Evolutionary conservation across 2,888 invertebrate genomes (phyloP), one percentile per base, ranked within the genome.

Genomic region (Mythimna loreyi): DNA sequence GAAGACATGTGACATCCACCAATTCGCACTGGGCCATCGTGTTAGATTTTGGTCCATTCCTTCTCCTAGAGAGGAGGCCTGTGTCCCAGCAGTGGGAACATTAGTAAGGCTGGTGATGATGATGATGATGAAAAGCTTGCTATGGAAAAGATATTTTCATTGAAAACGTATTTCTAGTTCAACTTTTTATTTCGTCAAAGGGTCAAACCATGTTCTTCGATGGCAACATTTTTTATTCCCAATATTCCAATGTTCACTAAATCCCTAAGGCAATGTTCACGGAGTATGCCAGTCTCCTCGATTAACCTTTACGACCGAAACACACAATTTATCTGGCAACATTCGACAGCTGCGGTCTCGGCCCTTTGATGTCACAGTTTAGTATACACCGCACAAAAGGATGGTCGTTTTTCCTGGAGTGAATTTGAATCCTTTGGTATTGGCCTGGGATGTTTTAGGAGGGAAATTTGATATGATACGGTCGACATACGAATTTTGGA

Each of bases 311-410:
- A 52, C 13, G 45, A 25, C 5, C 28, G 40, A 47, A 70, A 43
- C 49, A 69, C 59, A 67, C 72, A 72, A 62, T 65, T 65, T 71
- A 63, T 69, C 62, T 65, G 62, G 21, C n/a, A 23, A 61, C 47
- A 70, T 74, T 80, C 68, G 57, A 80, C 78, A 79, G 70, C 82
- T 64, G 70, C 68, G 60, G 59, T 59, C 64, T 52, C 65, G 56
- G 52, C 21, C 67, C 72, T 81, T 80, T 81, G 81, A 82, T 56
- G 67, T 77, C 56, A 57, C 68, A 63, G 73, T 73, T 72, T 70
- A 50, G 52, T 60, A 59, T 40, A 30, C 28, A 55, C 67, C 64
- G n/a, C 75, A 78, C 58, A 67, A 80, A 78, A 66, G 72, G 57
- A 47, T 47, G 59, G 40, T 16, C 45, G 59, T 30, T 67, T 52